These are phyloP conservation scores for Phyllotis vaccarum DNA, from an alignment of 2,797 vertebrate species.

Conservation along the genomic window DNA sequence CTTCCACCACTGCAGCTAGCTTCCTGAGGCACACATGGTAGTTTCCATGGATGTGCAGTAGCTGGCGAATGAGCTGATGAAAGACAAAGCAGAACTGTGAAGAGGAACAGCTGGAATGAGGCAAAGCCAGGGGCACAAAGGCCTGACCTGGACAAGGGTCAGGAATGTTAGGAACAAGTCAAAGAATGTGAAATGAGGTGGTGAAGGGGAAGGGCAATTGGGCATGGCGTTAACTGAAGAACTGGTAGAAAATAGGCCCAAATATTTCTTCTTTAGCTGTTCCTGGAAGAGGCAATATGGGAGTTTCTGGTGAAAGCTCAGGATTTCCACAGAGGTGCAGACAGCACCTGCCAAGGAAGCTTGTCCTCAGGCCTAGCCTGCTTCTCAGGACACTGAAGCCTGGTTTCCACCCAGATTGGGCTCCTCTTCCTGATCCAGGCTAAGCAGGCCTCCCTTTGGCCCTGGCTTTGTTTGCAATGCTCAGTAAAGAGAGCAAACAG, in stretches of 20 bases:
- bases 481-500: background rate
- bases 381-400: background rate
- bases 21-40: background rate
- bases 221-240: background rate
- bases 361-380: background rate
- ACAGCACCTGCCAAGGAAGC: background rate
- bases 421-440: background rate
- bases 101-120: conserved; percentile 7
- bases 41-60: background rate
- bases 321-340: background rate
- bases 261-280: background rate
- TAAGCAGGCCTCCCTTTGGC: background rate
- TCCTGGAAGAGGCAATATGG: background rate
- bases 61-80: background rate
- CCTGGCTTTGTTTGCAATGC: background rate
- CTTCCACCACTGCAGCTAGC: background rate
- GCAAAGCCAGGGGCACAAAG: background rate
- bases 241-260: background rate
- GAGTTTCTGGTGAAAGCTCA: background rate
- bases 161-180: background rate
- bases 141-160: background rate
- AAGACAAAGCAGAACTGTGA: conserved; percentile 9
- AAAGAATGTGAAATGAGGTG: background rate
- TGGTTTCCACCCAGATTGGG: background rate
- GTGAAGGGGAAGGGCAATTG: background rate